These are phyloP conservation scores for Planiliza haematocheilus DNA, from an alignment of 2,113 vertebrate genomes.

Conservation along the genomic window DNA sequence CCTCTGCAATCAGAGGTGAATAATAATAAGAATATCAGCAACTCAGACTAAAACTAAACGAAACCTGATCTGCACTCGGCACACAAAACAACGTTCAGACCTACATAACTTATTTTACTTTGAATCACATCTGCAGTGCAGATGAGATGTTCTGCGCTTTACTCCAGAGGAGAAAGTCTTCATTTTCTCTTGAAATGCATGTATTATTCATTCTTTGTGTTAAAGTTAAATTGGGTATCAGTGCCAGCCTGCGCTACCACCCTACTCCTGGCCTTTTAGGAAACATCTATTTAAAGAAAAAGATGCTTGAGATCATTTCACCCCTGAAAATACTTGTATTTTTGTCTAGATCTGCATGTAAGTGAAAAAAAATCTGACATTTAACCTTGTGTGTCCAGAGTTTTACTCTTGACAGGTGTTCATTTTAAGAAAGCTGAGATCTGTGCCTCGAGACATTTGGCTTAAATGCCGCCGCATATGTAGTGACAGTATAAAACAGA, in stretches of 20 bases:
- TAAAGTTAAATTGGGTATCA: background rate
- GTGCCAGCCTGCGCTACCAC: conserved; percentile 15
- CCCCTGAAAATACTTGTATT: background rate
- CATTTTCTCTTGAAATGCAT: background rate
- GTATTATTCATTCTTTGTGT: background rate
- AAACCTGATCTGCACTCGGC: conserved; percentile 7
- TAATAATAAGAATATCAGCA: too few species aligned
- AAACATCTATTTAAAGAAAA: background rate
- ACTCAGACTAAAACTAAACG: too few species aligned
- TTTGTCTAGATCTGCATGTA: conserved; percentile 35
- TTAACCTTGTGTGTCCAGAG: conserved; percentile 10
- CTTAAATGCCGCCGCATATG: background rate
- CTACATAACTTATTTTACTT: conserved; percentile 4
- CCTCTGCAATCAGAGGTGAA: conserved; percentile 7
- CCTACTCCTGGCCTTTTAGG: background rate
- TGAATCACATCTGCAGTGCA: conserved; percentile 50
- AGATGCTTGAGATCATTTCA: conserved; percentile 7
- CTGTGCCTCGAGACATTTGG: background rate
- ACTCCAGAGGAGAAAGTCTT: background rate
- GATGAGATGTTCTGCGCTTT: conserved; percentile 14
- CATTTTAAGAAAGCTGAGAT: background rate
- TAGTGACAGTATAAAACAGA: background rate
- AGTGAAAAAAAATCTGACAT: conserved; percentile 6
- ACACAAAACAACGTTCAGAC: background rate
- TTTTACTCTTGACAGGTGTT: background rate